Evolutionary conservation across 2,888 invertebrate genomes (phyloP).

Genomic region (Julus scanicus): DNA sequence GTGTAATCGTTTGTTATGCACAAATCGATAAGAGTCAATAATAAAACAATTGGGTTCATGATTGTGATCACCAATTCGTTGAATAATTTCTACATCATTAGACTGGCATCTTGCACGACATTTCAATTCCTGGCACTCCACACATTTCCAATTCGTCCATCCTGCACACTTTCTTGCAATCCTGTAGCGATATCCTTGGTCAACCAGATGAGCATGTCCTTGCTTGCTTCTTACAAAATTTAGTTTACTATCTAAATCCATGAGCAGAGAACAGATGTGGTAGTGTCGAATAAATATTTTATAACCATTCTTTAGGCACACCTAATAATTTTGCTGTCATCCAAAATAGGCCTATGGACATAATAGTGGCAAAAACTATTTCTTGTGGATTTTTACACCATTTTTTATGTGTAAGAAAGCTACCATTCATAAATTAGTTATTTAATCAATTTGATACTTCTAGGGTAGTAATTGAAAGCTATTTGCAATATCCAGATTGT

Average conservation of each 20-base stretch:
- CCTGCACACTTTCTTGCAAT: background rate
- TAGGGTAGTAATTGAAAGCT: no score
- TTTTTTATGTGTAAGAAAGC: no score
- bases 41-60: background rate
- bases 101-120: conserved; percentile 8
- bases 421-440: no score
- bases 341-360: conserved; percentile 20
- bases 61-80: background rate
- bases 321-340: background rate
- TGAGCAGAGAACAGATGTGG: background rate
- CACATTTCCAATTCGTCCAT: conserved; percentile 30
- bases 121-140: background rate
- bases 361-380: background rate
- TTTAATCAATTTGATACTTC: no score
- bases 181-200: conserved; percentile 27
- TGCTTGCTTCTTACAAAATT: background rate
- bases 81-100: background rate
- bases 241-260: background rate
- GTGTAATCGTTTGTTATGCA: no score
- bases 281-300: background rate
- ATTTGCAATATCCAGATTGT: no score
- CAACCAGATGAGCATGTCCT: conserved; percentile 8
- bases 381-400: no score
- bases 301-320: no score
- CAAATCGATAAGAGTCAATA: no score